Evolutionary conservation across 2,797 vertebrate genomes (phyloP), one percentile per base, ranked within the genome.

Genomic region (Macrochelys suwanniensis): DNA sequence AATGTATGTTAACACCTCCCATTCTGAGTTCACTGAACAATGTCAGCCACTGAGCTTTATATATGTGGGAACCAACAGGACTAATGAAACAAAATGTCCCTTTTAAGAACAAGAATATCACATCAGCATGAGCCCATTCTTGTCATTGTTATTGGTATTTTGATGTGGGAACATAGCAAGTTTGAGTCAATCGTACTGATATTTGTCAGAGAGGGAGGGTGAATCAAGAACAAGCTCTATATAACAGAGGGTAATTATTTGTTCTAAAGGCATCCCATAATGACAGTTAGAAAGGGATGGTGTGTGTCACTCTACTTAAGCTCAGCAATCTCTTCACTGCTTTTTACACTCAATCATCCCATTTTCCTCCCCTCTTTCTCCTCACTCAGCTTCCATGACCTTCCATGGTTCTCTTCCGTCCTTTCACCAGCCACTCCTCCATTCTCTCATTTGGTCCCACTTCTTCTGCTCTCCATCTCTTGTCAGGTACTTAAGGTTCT

Each of bases 191-290:
- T 56, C 33, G 7, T 78, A 45, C 7, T 80, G 31, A 49, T n/a
- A 54, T 2, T 2, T 8, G 33, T 5, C 68, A 68, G 85, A 54
- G 2, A 7, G 56, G 0, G 0, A 1, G 26, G 74, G 4, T 90
- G 50, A 94, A 85, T 79, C 4, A 28, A 84, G 45, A 53, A 53
- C 82, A 5, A 87, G 1, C 0, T 53, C 33, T 68, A 4, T 65
- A 15, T 79, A 26, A 33, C 50, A 2, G 9, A 79, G 13, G 3
- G 23, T 1, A 87, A 0, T 17, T 37, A 80, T 56, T 10, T 1
- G 0, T 53, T 92, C n/a, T 82, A 23, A 80, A 80, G 68, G 2
- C 0, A 0, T 42, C 11, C n/a, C 21, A 71, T 71, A 71, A 71
- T 71, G 21, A 10, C 37, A 23, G 21, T 21, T 6, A 71, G 68